Conservation (phyloP, 64 coral and sea anemone species). For the Porites lutea region DNA sequence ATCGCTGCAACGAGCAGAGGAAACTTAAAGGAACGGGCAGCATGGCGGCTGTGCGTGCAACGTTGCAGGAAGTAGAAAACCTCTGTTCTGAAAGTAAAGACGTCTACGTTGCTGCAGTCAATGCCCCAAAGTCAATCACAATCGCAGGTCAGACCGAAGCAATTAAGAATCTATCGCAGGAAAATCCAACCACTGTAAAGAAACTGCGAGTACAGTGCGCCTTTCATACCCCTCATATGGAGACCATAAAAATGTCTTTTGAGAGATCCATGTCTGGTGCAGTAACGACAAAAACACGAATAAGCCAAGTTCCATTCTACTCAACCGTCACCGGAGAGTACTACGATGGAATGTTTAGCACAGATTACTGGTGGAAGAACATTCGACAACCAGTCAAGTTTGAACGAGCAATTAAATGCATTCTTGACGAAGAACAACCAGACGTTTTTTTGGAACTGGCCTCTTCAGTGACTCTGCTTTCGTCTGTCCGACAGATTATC, state of each 20-base stretch:
- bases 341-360: background rate
- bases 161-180: background rate
- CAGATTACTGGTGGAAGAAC: background rate
- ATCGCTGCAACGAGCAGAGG: background rate
- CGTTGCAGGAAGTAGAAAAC: background rate
- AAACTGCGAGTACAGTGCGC: background rate
- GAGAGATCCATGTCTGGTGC: background rate
- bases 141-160: background rate
- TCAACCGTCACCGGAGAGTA: background rate
- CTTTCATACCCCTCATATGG: background rate
- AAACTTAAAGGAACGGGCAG: background rate
- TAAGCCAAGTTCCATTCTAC: background rate
- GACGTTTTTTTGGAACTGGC: background rate
- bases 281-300: background rate
- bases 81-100: background rate
- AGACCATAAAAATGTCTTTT: background rate
- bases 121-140: background rate
- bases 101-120: background rate
- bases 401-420: background rate
- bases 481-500: background rate
- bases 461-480: background rate
- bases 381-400: background rate
- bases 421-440: background rate
- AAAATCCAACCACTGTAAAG: background rate
- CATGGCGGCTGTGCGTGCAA: background rate